Evolutionary conservation across 2,888 invertebrate species (phyloP).

Genomic region (Biston stratarius): DNA sequence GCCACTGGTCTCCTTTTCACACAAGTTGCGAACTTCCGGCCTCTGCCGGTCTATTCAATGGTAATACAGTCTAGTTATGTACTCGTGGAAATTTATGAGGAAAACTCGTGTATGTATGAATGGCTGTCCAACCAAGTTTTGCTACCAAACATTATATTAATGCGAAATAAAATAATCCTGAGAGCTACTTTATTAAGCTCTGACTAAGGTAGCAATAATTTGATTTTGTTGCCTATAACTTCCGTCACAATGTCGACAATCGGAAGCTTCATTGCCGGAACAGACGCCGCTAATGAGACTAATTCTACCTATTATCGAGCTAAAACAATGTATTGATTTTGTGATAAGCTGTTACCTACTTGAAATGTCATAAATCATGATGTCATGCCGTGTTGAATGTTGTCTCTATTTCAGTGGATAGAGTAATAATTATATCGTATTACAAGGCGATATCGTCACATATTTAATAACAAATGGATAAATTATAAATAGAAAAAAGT

Average conservation of each 20-base stretch:
- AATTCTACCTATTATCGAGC: conserved; percentile 35
- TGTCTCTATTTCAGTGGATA: not conserved
- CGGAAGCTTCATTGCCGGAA: conserved; percentile 14
- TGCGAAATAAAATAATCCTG: not conserved
- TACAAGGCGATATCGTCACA: no score
- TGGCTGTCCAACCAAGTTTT: conserved; percentile 2
- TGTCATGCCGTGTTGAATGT: not conserved
- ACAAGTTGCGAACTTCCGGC: no score
- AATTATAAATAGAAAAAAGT: no score
- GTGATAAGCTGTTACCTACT: conserved; percentile 10
- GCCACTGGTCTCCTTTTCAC: no score
- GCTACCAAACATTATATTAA: conserved; percentile 21
- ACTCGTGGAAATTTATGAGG: not conserved
- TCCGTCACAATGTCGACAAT: conserved; percentile 13
- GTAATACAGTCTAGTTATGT: not conserved
- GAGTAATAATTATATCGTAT: no score
- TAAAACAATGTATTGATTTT: conserved; percentile 30
- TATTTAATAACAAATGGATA: no score
- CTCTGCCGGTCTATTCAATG: no score
- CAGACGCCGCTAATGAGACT: conserved; percentile 31
- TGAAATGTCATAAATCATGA: conserved; percentile 1
- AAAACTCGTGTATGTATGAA: not conserved
- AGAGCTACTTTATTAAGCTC: not conserved
- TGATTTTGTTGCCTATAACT: no score
- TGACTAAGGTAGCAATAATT: no score